Percentiles rank a stretch among this genome's conserved stretches.
Conservation (phyloP, 2,113 vertebrate genomes). For the Piprites chloris region DNA sequence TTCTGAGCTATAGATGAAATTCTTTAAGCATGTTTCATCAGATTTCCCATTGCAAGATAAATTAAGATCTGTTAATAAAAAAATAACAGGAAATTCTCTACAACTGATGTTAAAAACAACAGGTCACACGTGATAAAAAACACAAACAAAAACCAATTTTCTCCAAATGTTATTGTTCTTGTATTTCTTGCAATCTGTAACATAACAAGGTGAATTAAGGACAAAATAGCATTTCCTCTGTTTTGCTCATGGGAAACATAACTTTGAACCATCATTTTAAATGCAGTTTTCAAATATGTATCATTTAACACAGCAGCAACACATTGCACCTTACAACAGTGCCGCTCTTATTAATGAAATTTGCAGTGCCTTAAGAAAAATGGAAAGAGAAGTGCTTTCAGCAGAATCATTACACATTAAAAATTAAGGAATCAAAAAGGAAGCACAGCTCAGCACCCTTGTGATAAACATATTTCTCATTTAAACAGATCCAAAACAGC, state of each 20-base stretch:
- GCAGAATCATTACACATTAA: constrained; percentile 32
- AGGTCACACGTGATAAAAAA: not conserved
- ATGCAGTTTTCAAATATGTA: constrained; percentile 44
- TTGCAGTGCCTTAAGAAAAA: constrained; percentile 11
- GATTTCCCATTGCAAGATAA: not conserved
- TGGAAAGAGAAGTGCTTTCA: constrained; percentile 14
- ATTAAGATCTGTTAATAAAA: not conserved
- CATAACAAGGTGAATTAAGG: not conserved
- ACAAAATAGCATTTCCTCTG: not conserved
- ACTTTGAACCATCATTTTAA: constrained; percentile 31
- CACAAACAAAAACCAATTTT: not conserved
- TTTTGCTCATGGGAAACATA: not conserved
- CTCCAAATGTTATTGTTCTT: not conserved
- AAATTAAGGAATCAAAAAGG: constrained; percentile 45
- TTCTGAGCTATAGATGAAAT: not conserved
- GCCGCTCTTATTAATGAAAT: constrained; percentile 9
- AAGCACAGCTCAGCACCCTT: constrained; percentile 27
- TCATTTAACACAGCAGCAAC: constrained; percentile 39
- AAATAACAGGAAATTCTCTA: not conserved
- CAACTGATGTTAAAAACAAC: not conserved
- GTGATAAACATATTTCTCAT: constrained; percentile 58
- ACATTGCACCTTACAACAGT: not conserved
- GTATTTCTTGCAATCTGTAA: not conserved
- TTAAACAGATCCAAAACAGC: constrained; percentile 7
- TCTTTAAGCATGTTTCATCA: not conserved